Evolutionary conservation across 2,113 vertebrate species (phyloP).

Genomic region (Penelope pileata): DNA sequence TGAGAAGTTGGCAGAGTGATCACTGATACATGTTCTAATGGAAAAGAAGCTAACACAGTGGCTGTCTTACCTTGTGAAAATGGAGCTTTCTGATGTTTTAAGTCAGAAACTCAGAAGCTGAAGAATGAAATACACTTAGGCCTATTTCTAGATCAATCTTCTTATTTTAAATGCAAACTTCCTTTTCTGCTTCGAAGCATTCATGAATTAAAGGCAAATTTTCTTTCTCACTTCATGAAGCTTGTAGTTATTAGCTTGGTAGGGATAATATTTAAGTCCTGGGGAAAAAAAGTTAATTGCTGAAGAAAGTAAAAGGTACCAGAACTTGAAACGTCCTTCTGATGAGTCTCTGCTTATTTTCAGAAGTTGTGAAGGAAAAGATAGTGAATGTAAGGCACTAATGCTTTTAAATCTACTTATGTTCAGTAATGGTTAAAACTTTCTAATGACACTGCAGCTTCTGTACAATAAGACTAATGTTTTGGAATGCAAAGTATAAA

Average conservation of each 20-base stretch:
- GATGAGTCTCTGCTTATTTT: background rate
- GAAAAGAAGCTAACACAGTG: background rate
- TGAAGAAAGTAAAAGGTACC: background rate
- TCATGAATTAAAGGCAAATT: background rate
- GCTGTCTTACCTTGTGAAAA: background rate
- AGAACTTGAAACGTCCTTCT: background rate
- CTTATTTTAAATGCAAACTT: background rate
- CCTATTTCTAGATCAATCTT: background rate
- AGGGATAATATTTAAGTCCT: background rate
- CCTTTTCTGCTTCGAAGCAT: background rate
- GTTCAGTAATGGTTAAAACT: slow-evolving; percentile 29
- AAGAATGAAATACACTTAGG: background rate
- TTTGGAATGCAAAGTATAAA: slow-evolving; percentile 48
- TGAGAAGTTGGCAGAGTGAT: background rate
- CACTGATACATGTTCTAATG: background rate
- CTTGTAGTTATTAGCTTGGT: background rate
- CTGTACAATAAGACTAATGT: slow-evolving; percentile 62
- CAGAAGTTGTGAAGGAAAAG: background rate
- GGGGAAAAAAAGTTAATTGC: background rate
- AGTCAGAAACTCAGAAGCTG: background rate
- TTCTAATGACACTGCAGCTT: slow-evolving; percentile 35
- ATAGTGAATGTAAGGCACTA: background rate
- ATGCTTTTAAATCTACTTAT: slow-evolving; percentile 17
- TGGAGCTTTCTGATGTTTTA: background rate
- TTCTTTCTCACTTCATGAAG: background rate